Base-by-base conservation (phyloP, 2,113 vertebrate genomes). In the Micronycteris hirsuta region DNA sequence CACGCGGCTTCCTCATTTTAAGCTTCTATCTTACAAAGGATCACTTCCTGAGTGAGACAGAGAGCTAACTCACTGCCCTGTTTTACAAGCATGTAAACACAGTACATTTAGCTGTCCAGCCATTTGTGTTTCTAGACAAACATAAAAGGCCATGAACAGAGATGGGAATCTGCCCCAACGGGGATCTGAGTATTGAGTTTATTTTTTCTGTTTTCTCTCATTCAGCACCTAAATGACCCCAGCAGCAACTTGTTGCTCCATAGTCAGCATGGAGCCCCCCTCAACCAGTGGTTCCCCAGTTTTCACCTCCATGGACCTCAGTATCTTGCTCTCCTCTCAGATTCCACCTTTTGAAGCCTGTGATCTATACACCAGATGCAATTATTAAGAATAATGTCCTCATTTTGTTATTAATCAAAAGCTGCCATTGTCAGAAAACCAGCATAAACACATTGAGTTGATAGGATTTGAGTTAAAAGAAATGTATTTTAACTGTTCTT, bases 381-480 rank as follows among this genome's bases (percentile, higher is more conserved):
- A 20, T 41, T 71, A n/a, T 67, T 84, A 54, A 93, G 49, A 93
- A 38, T 52, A 54, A n/a, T 87, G 85, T 61, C n/a, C 24, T 85
- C 28, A 28, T 91, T 81, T 87, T 61, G 28, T 54, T 61, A 65
- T 86, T 82, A 58, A 86, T 56, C 45, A 94, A 47, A 94, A 96
- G 68, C 36, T 43, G 38, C 6, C 22, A 7, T 19, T 15, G 33
- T 43, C 28, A 81, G 28, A 71, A 91, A 86, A 43, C 26, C 28
- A 41, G 43, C 49, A 89, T 26, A 45, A 85, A 58, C 38, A 43
- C 41, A 36, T 65, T 86, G 63, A 95, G 20, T 58, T 26, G 41
- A 63, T 1, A 85, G 52, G 31, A 87, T 54, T 1, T 54, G 12
- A 70, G 15, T 70, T 61, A 63, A 81, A 89, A 83, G 38, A 80